Evolutionary conservation across 1,140 invertebrate genomes (phyloP).

Genomic region (Conus ventricosus): DNA sequence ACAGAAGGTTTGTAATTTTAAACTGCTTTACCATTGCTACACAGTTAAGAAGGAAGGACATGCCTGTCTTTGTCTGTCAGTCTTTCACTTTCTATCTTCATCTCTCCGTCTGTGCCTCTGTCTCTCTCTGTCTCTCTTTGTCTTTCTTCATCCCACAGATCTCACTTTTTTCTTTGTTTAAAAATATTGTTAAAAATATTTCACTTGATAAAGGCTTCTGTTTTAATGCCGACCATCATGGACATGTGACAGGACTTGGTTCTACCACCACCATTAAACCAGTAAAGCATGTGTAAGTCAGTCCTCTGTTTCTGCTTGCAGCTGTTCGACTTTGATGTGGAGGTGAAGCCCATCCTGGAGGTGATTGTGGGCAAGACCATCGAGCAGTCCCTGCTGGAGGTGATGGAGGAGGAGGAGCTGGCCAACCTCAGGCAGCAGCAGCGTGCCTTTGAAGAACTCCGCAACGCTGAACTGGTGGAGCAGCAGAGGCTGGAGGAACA

Average conservation of each 20-base stretch:
- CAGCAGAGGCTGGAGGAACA: slow-evolving; percentile 84
- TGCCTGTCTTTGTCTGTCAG: neutral
- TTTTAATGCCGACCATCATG: too few species aligned
- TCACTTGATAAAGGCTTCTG: too few species aligned
- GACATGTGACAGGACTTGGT: too few species aligned
- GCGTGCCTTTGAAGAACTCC: slow-evolving; percentile 83
- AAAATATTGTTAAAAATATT: too few species aligned
- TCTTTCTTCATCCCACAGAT: too few species aligned
- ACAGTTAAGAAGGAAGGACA: too few species aligned
- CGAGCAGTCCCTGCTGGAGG: slow-evolving; percentile 89
- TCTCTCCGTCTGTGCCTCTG: neutral
- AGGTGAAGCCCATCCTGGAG: slow-evolving; percentile 91
- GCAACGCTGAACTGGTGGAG: slow-evolving; percentile 86
- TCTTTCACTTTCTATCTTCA: neutral
- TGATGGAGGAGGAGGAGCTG: slow-evolving; percentile 78
- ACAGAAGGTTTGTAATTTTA: too few species aligned
- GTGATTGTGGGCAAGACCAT: slow-evolving; percentile 90
- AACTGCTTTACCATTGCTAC: too few species aligned
- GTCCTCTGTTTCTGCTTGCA: slow-evolving; percentile 54
- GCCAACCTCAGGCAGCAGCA: slow-evolving; percentile 86
- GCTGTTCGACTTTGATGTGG: slow-evolving; percentile 87
- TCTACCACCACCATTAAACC: too few species aligned
- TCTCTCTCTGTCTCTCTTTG: neutral
- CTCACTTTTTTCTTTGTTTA: too few species aligned
- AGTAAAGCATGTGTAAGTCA: too few species aligned